Percentiles rank a stretch among this genome's conserved stretches.
Conservation (phyloP, 1,140 invertebrate genomes). For the Sycophila sp. region DNA sequence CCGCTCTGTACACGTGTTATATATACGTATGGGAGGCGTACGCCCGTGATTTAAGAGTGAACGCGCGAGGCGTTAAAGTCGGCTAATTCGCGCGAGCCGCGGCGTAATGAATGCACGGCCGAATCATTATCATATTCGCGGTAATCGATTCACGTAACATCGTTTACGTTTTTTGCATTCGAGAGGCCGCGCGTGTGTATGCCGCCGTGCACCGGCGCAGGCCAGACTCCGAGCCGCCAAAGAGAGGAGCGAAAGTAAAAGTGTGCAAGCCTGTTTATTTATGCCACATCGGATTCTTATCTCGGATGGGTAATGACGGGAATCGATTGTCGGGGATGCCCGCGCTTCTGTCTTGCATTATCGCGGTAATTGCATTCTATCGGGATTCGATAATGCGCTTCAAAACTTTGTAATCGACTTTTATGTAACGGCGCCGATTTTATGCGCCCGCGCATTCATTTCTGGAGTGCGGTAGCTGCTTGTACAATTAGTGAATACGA, state of each 20-base stretch:
- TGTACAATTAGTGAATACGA: too few relatives aligned
- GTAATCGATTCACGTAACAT: conserved; percentile 21
- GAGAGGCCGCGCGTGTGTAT: background rate
- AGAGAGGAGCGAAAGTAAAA: background rate
- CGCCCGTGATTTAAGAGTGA: background rate
- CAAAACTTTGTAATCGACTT: background rate
- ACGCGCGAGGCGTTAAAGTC: background rate
- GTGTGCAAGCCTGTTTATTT: background rate
- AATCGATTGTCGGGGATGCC: conserved; percentile 2
- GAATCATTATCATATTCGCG: conserved; percentile 21
- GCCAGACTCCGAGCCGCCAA: too few relatives aligned
- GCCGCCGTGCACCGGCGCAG: too few relatives aligned
- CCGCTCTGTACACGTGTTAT: background rate
- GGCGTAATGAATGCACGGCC: background rate
- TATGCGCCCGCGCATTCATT: too few relatives aligned
- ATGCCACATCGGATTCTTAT: background rate
- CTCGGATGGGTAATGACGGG: background rate
- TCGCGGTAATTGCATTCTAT: background rate
- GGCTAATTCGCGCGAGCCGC: conserved; percentile 9
- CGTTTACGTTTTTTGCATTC: conserved; percentile 22
- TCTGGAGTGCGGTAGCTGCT: too few relatives aligned
- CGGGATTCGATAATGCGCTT: background rate
- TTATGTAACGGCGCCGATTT: background rate
- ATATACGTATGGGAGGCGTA: background rate
- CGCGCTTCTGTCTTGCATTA: background rate